Conservation (phyloP, 2,888 invertebrate species). For the Macrosoma leucophasiata region DNA sequence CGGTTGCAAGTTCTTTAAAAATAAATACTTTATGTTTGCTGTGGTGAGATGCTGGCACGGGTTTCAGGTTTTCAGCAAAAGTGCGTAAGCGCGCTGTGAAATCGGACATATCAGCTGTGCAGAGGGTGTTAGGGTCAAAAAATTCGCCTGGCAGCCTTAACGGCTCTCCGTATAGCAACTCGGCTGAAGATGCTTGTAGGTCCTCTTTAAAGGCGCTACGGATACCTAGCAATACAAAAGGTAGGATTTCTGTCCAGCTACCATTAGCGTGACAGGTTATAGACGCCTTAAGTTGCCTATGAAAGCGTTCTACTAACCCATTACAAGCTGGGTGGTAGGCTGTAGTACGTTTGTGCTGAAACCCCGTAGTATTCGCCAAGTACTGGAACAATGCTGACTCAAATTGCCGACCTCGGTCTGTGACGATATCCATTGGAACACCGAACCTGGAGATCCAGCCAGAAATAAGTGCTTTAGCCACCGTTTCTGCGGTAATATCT, state of each 20-base stretch:
- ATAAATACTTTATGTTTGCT: conserved; percentile 21
- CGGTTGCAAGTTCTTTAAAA: conserved; percentile 24
- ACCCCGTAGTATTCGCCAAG: too few species aligned
- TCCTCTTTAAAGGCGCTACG: conserved; percentile 19
- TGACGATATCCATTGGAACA: conserved; percentile 28
- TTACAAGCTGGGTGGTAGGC: conserved; percentile 30
- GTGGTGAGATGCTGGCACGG: conserved; percentile 21
- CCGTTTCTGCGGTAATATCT: conserved; percentile 38
- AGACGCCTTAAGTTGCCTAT: conserved; percentile 14
- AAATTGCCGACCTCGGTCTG: conserved; percentile 27
- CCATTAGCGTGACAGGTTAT: conserved; percentile 11
- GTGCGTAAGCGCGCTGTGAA: conserved; percentile 12
- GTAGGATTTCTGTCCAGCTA: conserved; percentile 22
- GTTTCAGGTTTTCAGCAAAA: conserved; percentile 5
- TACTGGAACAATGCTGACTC: conserved; percentile 23
- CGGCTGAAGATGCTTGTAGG: conserved; percentile 24
- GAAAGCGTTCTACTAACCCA: conserved; percentile 28
- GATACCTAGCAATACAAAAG: conserved; percentile 23
- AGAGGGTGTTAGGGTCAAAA: too few species aligned
- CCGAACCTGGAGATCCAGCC: conserved; percentile 48
- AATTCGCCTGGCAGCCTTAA: too few species aligned
- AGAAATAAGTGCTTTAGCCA: conserved; percentile 33
- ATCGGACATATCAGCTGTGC: conserved; percentile 12
- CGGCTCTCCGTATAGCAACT: conserved; percentile 26
- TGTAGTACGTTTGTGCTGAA: conserved; percentile 20